Base-by-base conservation (phyloP, 2,113 vertebrate genomes). In the Elgaria multicarinata region DNA sequence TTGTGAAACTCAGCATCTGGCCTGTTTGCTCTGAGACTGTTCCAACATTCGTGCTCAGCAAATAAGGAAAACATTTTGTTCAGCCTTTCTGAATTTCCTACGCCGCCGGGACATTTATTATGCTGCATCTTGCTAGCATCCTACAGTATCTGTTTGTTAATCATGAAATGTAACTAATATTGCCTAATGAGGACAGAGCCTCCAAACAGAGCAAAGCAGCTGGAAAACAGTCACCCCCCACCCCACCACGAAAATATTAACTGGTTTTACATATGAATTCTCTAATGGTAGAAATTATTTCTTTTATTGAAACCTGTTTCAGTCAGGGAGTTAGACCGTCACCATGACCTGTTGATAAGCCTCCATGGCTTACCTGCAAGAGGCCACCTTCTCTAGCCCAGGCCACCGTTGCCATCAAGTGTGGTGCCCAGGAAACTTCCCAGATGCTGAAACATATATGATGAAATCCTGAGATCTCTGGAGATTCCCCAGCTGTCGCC, bases 1-100 rank as follows among this genome's bases (percentile, higher is more conserved):
- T 89, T 84, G 16, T 76, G 85, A 83, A 89, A 10, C 76, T 92
- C 79, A 92, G 87, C 90, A 90, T 67, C 75, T 46, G 72, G n/a
- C 12, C 85, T 0, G 0, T 16, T n/a, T 92, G 50, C 8, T 91
- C 13, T 36, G 92, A 36, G 46, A 79, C 79, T 39, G 53, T 71
- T 80, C 91, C n/a, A 92, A 94, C 92, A 50, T 86, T 3, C 86
- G 67, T 86, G 89, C 90, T 91, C 83, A 94, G 55, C 16, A 89
- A 91, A 93, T 53, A 93, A 82, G 82, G 26, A 13, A 77, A 83
- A 1, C 13, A 84, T 71, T 86, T 93, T 67, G 39, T 85, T 64
- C 72, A 81, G 6, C 0, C 6, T 76, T 82, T 79, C 62, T 78
- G 1, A 69, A 84, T 86, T 91, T 75, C 36, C 55, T 76, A n/a